phyloP scores from a whole-genome alignment of 1,140 invertebrate species.

The Pinna nobilis region DNA sequence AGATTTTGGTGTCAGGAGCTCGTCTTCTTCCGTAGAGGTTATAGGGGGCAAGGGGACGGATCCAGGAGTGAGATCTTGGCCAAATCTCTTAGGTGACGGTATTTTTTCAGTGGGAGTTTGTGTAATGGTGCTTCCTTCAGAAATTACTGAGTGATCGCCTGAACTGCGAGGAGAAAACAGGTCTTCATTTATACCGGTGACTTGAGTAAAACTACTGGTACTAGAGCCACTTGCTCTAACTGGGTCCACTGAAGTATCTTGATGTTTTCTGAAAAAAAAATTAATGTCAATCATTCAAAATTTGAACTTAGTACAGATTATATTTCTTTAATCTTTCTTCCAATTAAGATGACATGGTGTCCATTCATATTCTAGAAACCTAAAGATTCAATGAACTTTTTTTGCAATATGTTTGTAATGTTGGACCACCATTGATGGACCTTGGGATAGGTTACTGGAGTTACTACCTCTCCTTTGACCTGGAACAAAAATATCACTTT shows the following conservation, averaged over 20 bases:
- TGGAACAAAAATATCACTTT: too few relatives aligned
- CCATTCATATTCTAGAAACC: too few relatives aligned
- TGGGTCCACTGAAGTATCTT: conserved; percentile 8
- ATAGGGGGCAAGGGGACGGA: conserved; percentile 59
- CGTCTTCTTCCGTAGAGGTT: conserved; percentile 52
- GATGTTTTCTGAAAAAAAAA: conserved; percentile 37
- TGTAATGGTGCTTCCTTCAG: conserved; percentile 55
- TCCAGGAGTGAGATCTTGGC: conserved; percentile 51
- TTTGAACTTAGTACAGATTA: too few relatives aligned
- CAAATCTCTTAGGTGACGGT: background rate
- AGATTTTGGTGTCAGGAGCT: conserved; percentile 56
- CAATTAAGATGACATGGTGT: too few relatives aligned
- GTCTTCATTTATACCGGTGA: conserved; percentile 69
- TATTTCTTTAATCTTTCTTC: too few relatives aligned
- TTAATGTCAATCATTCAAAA: background rate
- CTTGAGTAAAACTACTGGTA: conserved; percentile 72
- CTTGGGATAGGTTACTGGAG: too few relatives aligned
- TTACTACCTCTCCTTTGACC: too few relatives aligned
- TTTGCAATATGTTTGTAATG: too few relatives aligned
- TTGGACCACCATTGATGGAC: too few relatives aligned
- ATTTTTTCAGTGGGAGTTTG: conserved; percentile 53
- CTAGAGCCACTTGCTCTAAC: conserved; percentile 54
- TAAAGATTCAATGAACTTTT: too few relatives aligned
- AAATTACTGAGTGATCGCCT: conserved; percentile 46
- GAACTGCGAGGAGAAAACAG: conserved; percentile 60